Conservation (phyloP, 2,888 invertebrate species). For the Hipparchia sbordonii region DNA sequence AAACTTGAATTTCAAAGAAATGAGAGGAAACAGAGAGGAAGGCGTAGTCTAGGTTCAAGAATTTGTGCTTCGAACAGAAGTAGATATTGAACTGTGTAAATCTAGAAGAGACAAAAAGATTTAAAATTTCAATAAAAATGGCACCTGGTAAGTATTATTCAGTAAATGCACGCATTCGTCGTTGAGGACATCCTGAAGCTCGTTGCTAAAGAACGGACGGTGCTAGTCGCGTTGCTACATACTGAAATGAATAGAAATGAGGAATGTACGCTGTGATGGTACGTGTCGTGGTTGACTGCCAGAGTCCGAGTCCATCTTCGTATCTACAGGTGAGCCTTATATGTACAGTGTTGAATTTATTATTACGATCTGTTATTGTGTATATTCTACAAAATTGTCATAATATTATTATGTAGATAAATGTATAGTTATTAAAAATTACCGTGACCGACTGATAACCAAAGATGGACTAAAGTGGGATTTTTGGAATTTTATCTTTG, state of each 20-base stretch:
- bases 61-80: not conserved
- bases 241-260: too few species aligned
- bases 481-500: too few species aligned
- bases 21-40: not conserved
- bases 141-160: not conserved
- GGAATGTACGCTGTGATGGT: too few species aligned
- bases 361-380: too few species aligned
- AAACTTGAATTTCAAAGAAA: not conserved
- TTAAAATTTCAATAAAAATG: not conserved
- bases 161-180: not conserved
- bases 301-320: too few species aligned
- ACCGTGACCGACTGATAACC: too few species aligned
- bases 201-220: not conserved
- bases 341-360: too few species aligned
- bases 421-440: too few species aligned
- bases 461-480: too few species aligned
- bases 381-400: too few species aligned
- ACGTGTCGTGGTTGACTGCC: not conserved
- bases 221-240: not conserved
- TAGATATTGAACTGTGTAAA: not conserved
- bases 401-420: too few species aligned
- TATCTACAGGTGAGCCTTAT: too few species aligned
- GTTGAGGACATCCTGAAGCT: not conserved
- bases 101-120: not conserved
- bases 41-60: not conserved